phyloP scores from a whole-genome alignment of 1,140 invertebrate genomes.

The Saxidomus purpurata region DNA sequence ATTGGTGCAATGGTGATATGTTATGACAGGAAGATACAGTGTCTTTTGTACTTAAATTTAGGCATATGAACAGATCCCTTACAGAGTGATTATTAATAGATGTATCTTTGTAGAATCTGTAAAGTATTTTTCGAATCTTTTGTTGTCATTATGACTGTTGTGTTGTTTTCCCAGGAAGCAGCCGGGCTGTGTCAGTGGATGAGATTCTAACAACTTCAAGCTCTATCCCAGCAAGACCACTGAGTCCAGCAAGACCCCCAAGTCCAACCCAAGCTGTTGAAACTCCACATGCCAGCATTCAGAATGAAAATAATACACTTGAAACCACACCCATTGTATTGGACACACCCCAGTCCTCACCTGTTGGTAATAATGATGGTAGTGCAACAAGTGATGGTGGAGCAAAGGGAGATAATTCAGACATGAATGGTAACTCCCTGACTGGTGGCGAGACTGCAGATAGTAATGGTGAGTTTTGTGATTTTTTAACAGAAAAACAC shows the following conservation, averaged over 20 bases:
- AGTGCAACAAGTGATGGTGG: conserved; percentile 29
- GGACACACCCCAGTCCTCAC: background rate
- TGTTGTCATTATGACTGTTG: too few species aligned
- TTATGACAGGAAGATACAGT: too few species aligned
- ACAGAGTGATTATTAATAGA: too few species aligned
- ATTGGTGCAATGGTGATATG: too few species aligned
- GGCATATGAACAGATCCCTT: too few species aligned
- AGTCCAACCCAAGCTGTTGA: background rate
- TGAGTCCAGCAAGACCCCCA: conserved; percentile 11
- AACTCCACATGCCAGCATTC: background rate
- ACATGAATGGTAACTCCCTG: conserved; percentile 13
- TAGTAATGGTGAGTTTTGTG: conserved; percentile 38
- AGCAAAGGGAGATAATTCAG: conserved; percentile 37
- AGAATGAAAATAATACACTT: background rate
- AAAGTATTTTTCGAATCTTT: too few species aligned
- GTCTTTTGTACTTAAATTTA: too few species aligned
- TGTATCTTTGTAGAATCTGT: too few species aligned
- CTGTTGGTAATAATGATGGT: background rate
- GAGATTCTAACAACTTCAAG: conserved; percentile 59
- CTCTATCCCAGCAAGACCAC: conserved; percentile 20
- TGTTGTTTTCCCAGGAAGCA: conserved; percentile 4
- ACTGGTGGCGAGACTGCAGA: conserved; percentile 30
- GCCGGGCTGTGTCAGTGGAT: conserved; percentile 54
- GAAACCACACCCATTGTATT: background rate
- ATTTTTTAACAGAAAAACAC: too few species aligned